These are phyloP conservation scores for Melinaea marsaeus DNA, from an alignment of 2,888 invertebrate species.

Conservation along the genomic window DNA sequence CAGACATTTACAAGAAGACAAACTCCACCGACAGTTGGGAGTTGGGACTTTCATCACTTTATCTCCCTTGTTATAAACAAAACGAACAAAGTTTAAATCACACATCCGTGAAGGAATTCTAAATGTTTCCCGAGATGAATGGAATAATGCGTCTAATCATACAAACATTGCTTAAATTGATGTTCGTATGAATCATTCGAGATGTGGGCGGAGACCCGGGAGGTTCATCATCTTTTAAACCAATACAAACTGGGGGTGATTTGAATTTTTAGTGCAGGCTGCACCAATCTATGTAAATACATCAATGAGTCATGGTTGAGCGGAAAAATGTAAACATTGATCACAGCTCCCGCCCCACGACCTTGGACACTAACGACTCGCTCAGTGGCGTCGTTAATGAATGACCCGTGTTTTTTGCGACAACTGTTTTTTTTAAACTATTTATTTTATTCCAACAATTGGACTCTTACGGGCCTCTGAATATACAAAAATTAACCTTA, in stretches of 20 bases:
- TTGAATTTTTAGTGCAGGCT: neutral
- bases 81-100: neutral
- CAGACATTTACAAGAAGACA: too few relatives aligned
- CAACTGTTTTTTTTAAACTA: neutral
- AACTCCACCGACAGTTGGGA: too few relatives aligned
- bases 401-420: slow-evolving; percentile 13
- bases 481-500: too few relatives aligned
- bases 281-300: slow-evolving; percentile 19
- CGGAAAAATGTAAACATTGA: slow-evolving; percentile 28
- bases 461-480: too few relatives aligned
- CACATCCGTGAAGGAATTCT: slow-evolving; percentile 14
- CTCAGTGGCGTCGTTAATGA: slow-evolving; percentile 27
- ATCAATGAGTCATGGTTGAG: slow-evolving; percentile 29
- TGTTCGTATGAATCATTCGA: slow-evolving; percentile 15
- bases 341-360: slow-evolving; percentile 15
- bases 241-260: slow-evolving; percentile 6
- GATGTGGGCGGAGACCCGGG: slow-evolving; percentile 15
- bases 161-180: slow-evolving; percentile 17
- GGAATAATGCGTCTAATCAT: slow-evolving; percentile 24
- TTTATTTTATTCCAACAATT: too few relatives aligned
- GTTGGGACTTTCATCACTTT: too few relatives aligned
- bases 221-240: neutral
- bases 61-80: neutral
- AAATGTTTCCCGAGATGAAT: slow-evolving; percentile 20
- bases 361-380: slow-evolving; percentile 30